These are phyloP conservation scores for Ptilodon capucinus DNA, from an alignment of 2,888 invertebrate species.

Conservation along the genomic window DNA sequence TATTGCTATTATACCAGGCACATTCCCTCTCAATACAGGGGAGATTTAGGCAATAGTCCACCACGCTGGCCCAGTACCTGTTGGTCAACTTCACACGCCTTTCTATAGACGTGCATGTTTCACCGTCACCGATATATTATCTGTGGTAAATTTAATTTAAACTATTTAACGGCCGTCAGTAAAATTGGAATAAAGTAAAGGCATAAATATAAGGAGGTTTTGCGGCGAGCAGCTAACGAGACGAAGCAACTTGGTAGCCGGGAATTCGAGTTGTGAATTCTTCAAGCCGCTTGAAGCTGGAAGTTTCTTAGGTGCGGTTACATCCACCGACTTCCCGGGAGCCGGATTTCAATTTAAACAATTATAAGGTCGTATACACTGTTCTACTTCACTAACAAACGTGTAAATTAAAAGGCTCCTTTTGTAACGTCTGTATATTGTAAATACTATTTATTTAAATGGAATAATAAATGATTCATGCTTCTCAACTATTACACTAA, in stretches of 20 bases:
- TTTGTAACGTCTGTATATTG: background rate
- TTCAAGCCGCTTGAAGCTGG: slow-evolving; percentile 44
- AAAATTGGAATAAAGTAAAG: slow-evolving; percentile 66
- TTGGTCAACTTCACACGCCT: no score
- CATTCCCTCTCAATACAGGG: no score
- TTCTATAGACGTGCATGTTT: no score
- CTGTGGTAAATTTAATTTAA: no score
- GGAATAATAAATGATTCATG: no score
- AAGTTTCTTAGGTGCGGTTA: slow-evolving; percentile 64
- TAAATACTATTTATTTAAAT: no score
- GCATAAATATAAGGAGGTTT: slow-evolving; percentile 76
- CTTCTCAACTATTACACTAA: no score
- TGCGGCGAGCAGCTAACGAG: slow-evolving; percentile 73
- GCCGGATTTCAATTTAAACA: slow-evolving; percentile 56
- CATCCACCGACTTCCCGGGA: slow-evolving; percentile 39
- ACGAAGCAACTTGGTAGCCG: slow-evolving; percentile 62
- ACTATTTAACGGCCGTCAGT: slow-evolving; percentile 13
- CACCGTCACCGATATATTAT: no score
- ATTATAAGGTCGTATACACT: slow-evolving; percentile 39
- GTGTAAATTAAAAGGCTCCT: slow-evolving; percentile 18
- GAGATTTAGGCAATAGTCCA: no score
- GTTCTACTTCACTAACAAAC: slow-evolving; percentile 14
- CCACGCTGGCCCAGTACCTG: no score
- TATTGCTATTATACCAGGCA: no score
- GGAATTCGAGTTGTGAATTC: slow-evolving; percentile 63